Conservation (phyloP, 1,140 invertebrate genomes). For the Panulirus ornatus region DNA sequence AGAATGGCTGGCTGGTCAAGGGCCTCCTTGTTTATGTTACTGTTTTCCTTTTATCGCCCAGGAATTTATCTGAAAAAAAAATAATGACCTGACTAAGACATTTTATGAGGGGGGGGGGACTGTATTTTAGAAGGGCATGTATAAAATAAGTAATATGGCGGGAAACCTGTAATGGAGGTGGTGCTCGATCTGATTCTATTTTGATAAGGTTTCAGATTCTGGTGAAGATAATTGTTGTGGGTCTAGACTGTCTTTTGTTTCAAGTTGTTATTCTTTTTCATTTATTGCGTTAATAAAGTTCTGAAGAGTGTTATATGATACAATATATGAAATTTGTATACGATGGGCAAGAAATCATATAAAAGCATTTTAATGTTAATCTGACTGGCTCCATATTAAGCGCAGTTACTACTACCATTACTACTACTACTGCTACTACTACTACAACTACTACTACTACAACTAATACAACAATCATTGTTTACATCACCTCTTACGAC, state of each 20-base stretch:
- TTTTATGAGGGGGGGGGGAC: slow-evolving; percentile 1
- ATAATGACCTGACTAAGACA: neutral
- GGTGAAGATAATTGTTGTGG: neutral
- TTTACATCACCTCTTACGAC: neutral
- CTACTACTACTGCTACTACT: neutral
- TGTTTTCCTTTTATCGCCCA: slow-evolving; percentile 59
- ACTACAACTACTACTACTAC: neutral
- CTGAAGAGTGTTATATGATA: too few species aligned
- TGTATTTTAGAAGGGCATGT: neutral
- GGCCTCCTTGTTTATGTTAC: slow-evolving; percentile 40
- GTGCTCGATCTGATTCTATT: neutral
- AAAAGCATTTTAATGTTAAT: too few species aligned
- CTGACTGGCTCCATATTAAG: too few species aligned
- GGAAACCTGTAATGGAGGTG: neutral
- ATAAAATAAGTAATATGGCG: neutral
- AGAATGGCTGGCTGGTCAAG: slow-evolving; percentile 51
- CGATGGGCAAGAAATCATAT: too few species aligned
- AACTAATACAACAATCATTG: neutral
- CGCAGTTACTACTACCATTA: neutral
- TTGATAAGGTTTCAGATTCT: slow-evolving; percentile 11
- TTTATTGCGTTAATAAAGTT: too few species aligned
- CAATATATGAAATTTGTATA: too few species aligned
- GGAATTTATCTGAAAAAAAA: slow-evolving; percentile 37
- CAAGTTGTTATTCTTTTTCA: too few species aligned
- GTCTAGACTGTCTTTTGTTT: neutral